Conservation (phyloP, 1,140 invertebrate species). For the Conopomorpha cramerella region DNA sequence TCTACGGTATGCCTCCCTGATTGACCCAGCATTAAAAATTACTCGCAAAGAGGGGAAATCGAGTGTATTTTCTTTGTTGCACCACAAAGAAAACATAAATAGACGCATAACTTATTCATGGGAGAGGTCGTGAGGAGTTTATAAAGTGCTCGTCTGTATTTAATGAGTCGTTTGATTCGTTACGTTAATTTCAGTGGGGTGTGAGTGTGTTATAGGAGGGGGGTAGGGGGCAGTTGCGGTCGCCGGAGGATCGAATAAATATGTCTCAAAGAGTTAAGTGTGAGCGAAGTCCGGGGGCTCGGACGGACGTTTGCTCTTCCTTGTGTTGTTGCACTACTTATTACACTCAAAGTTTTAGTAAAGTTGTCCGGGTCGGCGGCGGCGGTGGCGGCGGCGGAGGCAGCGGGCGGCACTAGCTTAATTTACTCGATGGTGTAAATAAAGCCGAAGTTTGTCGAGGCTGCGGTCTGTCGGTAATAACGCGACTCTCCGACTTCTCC, state of each 20-base stretch:
- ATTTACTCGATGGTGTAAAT: conserved; percentile 64
- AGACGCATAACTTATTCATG: too few species aligned
- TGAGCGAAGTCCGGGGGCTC: conserved; percentile 50
- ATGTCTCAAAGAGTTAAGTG: conserved; percentile 61
- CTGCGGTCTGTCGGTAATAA: conserved; percentile 28
- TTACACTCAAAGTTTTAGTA: conserved; percentile 60
- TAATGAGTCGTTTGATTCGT: conserved; percentile 44
- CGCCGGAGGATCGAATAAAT: conserved; percentile 59
- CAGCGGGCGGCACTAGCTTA: conserved; percentile 61
- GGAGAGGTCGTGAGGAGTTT: too few species aligned
- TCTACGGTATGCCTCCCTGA: conserved; percentile 51
- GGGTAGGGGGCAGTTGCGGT: conserved; percentile 28
- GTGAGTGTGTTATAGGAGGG: too few species aligned
- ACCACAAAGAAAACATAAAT: too few species aligned
- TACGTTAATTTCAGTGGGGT: conserved; percentile 47
- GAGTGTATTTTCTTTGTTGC: conserved; percentile 43
- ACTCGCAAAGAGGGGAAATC: conserved; percentile 47
- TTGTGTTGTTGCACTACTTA: conserved; percentile 60
- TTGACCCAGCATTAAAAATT: conserved; percentile 62
- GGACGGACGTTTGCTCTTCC: conserved; percentile 59
- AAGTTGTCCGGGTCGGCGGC: conserved; percentile 48
- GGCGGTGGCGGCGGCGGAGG: too few species aligned
- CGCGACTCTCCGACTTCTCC: conserved; percentile 19
- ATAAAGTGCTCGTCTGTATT: conserved; percentile 22
- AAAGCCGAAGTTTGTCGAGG: conserved; percentile 53